Conservation (phyloP, 2,888 invertebrate genomes). For the Sesia apiformis region DNA sequence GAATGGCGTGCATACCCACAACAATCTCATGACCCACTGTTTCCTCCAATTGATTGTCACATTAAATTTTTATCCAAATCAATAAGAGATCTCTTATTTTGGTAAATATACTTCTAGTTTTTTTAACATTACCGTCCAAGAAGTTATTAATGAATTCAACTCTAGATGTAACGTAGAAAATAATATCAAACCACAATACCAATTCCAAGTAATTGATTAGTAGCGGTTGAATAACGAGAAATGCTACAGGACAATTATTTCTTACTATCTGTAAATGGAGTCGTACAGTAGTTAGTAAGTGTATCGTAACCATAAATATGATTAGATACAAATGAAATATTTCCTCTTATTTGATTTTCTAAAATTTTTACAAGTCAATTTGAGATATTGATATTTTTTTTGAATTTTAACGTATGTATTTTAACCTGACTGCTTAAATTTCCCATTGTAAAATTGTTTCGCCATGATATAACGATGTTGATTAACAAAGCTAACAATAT, state of each 20-base stretch:
- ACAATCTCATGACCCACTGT: not conserved
- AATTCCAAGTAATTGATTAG: slow-evolving; percentile 17
- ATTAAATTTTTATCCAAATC: not conserved
- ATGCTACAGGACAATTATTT: not conserved
- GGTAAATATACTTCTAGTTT: too few species aligned
- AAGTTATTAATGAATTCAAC: slow-evolving; percentile 26
- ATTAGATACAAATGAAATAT: not conserved
- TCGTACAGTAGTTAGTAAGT: not conserved
- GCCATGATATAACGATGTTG: not conserved
- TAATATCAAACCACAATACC: slow-evolving; percentile 20
- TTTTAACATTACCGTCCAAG: slow-evolving; percentile 8
- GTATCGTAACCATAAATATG: not conserved
- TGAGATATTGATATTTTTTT: slow-evolving; percentile 30
- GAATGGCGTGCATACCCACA: not conserved
- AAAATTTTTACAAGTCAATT: not conserved
- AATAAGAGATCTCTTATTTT: too few species aligned
- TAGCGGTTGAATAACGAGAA: not conserved
- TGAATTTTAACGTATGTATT: slow-evolving; percentile 50
- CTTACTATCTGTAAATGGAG: not conserved
- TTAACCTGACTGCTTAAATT: slow-evolving; percentile 21
- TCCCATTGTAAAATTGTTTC: not conserved
- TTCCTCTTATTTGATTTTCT: not conserved
- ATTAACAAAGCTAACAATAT: not conserved
- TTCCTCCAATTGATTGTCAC: not conserved
- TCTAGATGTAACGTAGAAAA: slow-evolving; percentile 24